Base-by-base conservation (phyloP, 2,113 vertebrate species). In the Gnathonemus echidnorhynchus region DNA sequence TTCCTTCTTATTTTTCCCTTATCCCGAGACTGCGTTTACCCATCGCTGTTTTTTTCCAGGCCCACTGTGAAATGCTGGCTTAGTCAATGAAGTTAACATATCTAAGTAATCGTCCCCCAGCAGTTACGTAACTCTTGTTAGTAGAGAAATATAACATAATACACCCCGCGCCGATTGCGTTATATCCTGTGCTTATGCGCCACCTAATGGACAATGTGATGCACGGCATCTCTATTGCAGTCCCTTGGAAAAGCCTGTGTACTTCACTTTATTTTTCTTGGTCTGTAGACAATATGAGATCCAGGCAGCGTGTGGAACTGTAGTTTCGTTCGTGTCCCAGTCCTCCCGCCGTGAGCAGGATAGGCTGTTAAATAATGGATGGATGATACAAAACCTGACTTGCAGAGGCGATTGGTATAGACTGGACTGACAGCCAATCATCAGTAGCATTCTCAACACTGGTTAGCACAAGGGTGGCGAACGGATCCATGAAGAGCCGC, bases 171-270 rank as follows among this genome's bases (percentile, higher is more conserved):
- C 39, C 1, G 4, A 35, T 80, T 2, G 27, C 80, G 17, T 31
- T 15, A 87, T 21, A 91, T n/a, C 27, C 49, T 90, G 80, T 92
- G 39, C n/a, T 90, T 45, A 87, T 27, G 92, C 31, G 94, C 92
- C 94, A 91, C 90, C 95, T 93, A 90, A 89, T 94, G 95, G 93
- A 91, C 1, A 1, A 24, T 77, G 35, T 15, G 1, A 3, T 42
- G 77, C 89, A 94, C 48, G 92, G 89, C 93, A 93, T 53, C 66
- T 45, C 3, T 3, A 6, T 13, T 48, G 42, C 42, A 48, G 1
- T 86, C 5, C 46, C 1, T 24, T 46, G 46, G 24, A 49, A 49
- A 4, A 21, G 21, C 83, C 19, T 42, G 19, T 24, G 21, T 15
- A 85, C n/a, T 85, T 85, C 83, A 27, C 62, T 66, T 27, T 66